These are phyloP conservation scores for Zaprionus tsacasi DNA, from an alignment of 1,140 invertebrate species.

Conservation along the genomic window DNA sequence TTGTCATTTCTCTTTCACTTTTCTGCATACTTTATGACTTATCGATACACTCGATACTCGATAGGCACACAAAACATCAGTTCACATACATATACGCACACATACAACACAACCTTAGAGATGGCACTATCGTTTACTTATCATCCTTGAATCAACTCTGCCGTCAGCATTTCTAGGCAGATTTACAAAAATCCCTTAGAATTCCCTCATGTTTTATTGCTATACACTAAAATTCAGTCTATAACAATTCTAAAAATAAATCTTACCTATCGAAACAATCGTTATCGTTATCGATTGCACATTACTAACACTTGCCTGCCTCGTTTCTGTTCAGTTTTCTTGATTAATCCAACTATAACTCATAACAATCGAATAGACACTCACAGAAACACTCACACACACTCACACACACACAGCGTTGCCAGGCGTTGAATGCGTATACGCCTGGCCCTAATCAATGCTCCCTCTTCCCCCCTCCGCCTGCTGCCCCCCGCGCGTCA, in stretches of 20 bases:
- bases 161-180: neutral
- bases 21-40: neutral
- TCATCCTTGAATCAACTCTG: slow-evolving; percentile 3
- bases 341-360: slow-evolving; percentile 26
- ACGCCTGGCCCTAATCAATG: slow-evolving; percentile 49
- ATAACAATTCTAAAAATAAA: neutral
- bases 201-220: neutral
- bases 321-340: slow-evolving; percentile 26
- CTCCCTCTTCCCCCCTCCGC: slow-evolving; percentile 39
- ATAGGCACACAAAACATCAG: neutral
- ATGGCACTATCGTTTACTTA: slow-evolving; percentile 7
- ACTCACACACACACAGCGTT: slow-evolving; percentile 27
- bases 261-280: neutral
- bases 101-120: neutral
- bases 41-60: neutral
- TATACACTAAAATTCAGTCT: no score
- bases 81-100: neutral
- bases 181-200: neutral
- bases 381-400: slow-evolving; percentile 27
- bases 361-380: neutral
- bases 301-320: slow-evolving; percentile 31
- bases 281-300: neutral
- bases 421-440: slow-evolving; percentile 50
- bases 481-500: slow-evolving; percentile 29
- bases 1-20: neutral